A percentile compares a stretch with the other conserved stretches of the same genome.
Evolutionary conservation across 2,797 vertebrate genomes (phyloP).

Genomic region (Sebastes kiyomatsui): DNA sequence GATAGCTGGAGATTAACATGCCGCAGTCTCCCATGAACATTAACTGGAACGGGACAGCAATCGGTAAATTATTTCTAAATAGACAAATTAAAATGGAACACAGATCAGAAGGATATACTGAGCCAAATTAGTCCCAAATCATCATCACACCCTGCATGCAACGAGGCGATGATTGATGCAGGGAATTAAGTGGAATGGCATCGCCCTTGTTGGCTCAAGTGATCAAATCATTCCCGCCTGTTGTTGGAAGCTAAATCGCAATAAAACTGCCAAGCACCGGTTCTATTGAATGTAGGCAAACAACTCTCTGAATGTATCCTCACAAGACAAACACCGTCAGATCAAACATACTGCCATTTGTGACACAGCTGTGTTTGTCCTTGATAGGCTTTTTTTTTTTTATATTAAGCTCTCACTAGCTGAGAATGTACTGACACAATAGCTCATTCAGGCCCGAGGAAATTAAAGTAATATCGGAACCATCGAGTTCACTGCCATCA

Average conservation of each 20-base stretch:
- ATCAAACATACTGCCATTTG: slow-evolving; percentile 4
- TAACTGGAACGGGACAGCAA: slow-evolving; percentile 15
- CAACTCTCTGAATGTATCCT: background rate
- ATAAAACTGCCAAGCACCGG: background rate
- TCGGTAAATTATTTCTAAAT: slow-evolving; percentile 24
- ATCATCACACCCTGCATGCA: slow-evolving; percentile 18
- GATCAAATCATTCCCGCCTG: slow-evolving; percentile 35
- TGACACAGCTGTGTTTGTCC: slow-evolving; percentile 47
- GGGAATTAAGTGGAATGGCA: slow-evolving; percentile 27
- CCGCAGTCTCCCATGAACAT: slow-evolving; percentile 15
- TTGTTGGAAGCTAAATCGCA: slow-evolving; percentile 11
- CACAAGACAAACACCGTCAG: slow-evolving; percentile 10
- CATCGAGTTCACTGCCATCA: slow-evolving; percentile 21
- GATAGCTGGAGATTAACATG: background rate
- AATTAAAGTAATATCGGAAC: slow-evolving; percentile 42
- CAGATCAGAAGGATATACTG: slow-evolving; percentile 34
- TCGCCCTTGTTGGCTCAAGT: slow-evolving; percentile 14
- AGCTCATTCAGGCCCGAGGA: slow-evolving; percentile 34
- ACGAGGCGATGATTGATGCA: slow-evolving; percentile 45
- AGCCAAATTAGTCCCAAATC: slow-evolving; percentile 43
- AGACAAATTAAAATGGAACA: slow-evolving; percentile 41
- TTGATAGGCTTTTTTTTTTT: background rate
- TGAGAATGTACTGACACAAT: slow-evolving; percentile 14
- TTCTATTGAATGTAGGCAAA: slow-evolving; percentile 24
- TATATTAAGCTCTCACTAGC: background rate